Evolutionary conservation across 2,797 vertebrate genomes (phyloP).

Genomic region (Aulostomus chinensis): DNA sequence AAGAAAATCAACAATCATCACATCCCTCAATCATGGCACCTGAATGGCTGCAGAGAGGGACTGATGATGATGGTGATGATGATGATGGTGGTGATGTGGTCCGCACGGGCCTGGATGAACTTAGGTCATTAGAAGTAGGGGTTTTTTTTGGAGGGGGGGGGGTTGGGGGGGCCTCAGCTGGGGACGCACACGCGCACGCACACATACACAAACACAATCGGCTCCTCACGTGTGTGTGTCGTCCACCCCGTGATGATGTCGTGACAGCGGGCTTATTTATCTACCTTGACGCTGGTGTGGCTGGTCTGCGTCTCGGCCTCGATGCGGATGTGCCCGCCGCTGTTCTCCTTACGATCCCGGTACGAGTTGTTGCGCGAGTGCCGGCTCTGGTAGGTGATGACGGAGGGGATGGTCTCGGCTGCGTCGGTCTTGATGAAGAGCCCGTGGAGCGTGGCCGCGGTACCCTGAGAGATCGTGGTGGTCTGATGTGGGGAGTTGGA

Average conservation of each 20-base stretch:
- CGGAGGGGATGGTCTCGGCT: slow-evolving; percentile 87
- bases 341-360: slow-evolving; percentile 77
- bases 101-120: no score
- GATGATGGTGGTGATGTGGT: no score
- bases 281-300: slow-evolving; percentile 87
- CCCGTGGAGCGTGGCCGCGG: slow-evolving; percentile 86
- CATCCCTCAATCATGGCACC: no score
- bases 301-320: slow-evolving; percentile 94
- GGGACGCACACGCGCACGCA: no score
- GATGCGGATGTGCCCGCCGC: slow-evolving; percentile 80
- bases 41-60: no score
- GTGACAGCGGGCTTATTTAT: no score
- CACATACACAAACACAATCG: neutral
- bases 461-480: slow-evolving; percentile 89
- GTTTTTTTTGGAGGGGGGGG: no score
- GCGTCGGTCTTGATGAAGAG: slow-evolving; percentile 93
- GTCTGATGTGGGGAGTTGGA: slow-evolving; percentile 92
- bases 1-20: no score
- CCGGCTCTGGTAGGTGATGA: slow-evolving; percentile 85
- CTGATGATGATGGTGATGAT: no score
- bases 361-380: slow-evolving; percentile 77
- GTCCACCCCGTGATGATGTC: slow-evolving; percentile 1
- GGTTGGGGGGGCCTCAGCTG: no score
- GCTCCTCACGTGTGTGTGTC: neutral
- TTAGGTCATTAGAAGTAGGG: no score